These are phyloP conservation scores for Hypocryptadius cinnamomeus DNA, from an alignment of 2,113 vertebrate genomes.

Conservation along the genomic window DNA sequence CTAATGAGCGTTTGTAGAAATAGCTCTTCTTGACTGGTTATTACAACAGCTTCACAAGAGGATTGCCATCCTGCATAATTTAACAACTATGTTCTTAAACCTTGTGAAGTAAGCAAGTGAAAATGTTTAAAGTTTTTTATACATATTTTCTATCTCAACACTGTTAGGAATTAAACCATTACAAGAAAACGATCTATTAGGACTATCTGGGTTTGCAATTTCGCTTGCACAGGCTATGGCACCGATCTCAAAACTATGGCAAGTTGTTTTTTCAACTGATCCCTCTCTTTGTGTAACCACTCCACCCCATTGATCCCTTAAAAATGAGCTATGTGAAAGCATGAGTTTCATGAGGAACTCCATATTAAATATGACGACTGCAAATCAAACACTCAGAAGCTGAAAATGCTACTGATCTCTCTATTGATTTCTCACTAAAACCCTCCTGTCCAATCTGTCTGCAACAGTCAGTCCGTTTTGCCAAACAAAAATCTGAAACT, in stretches of 20 bases:
- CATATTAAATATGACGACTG: not conserved
- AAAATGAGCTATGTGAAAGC: not conserved
- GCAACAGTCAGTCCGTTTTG: not conserved
- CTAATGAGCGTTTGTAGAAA: not conserved
- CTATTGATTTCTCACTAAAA: not conserved
- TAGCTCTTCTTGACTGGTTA: constrained; percentile 3
- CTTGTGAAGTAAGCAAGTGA: not conserved
- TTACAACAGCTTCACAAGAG: not conserved
- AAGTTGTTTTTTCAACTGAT: not conserved
- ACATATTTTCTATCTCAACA: not conserved
- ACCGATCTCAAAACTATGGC: not conserved
- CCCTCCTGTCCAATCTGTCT: not conserved
- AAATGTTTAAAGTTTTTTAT: not conserved
- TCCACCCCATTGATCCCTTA: not conserved
- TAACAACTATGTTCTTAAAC: not conserved
- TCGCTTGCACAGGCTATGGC: not conserved
- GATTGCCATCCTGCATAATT: constrained; percentile 22
- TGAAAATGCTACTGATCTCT: not conserved
- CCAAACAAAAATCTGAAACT: not conserved
- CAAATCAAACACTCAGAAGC: not conserved
- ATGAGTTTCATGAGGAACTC: not conserved
- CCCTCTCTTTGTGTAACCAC: not conserved
- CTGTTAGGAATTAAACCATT: not conserved
- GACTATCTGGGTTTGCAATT: not conserved
- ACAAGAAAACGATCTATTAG: not conserved